Evolutionary conservation across 2,888 invertebrate genomes (phyloP), one percentile per base, ranked within the genome.

Genomic region (Nasonia oneida): DNA sequence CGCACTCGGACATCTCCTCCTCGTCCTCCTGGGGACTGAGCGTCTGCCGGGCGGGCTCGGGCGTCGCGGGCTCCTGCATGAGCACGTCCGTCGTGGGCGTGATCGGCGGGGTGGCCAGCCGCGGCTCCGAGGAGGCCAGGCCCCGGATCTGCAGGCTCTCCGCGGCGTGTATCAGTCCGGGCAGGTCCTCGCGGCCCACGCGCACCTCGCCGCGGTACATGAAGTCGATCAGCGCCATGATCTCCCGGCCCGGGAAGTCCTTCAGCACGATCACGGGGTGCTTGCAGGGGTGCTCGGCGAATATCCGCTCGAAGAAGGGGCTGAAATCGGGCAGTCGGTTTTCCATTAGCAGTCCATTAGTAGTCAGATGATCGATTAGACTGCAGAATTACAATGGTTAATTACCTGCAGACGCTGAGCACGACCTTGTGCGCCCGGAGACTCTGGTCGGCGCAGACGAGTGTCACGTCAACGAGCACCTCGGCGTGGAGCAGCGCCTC

Each of bases 161-260:
- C 0, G 98, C 98, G 3, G 98, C 98, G 90, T 97, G 96, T 91
- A 98, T 97, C 89, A 98, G 95, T 15, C 96, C 96, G 84, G 97
- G 96, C 42, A 98, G 94, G 88, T 97, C 97, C 91, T 97, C 97
- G 91, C 97, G 97, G 10, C 96, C 96, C 80, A 98, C 97, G 89
- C 97, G 97, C 90, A 98, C 97, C 94, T 98, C 98, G 64, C 98
- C 98, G 89, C 97, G 96, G 94, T 98, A 98, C 98, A 98, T 98
- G 92, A 98, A 98, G 94, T 98, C 97, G 87, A 98, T 97, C 87
- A 98, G 97, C 57, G 97, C 97, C 91, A 97, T 97, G 87, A 98
- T 96, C 91, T 98, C 98, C 96, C 97, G 97, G 89, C 97, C 97
- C 91, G 96, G 96, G 93, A 98, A 97, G 94, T 98, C 98, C 93